Conservation (phyloP, 2,888 invertebrate species). For the Tethea ocularis region DNA sequence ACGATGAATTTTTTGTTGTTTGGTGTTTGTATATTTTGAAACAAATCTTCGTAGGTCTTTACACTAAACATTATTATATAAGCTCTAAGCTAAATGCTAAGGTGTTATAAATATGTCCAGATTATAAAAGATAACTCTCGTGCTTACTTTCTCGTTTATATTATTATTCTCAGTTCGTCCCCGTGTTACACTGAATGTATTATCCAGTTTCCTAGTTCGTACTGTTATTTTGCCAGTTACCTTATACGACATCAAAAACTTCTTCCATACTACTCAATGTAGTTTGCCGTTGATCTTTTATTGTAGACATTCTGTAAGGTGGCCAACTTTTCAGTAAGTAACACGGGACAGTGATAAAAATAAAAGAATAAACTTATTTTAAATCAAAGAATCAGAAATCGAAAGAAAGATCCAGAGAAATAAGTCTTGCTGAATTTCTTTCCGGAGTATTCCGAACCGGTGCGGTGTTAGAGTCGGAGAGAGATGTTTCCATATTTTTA, state of each 20-base stretch:
- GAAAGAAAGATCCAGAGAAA: too few relatives aligned
- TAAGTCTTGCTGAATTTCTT: too few relatives aligned
- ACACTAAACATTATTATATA: background rate
- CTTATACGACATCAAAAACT: slow-evolving; percentile 4
- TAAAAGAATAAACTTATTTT: background rate
- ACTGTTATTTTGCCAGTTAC: slow-evolving; percentile 1
- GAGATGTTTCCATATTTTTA: too few relatives aligned
- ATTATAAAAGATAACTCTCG: background rate
- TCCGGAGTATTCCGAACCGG: too few relatives aligned
- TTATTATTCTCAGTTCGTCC: slow-evolving; percentile 5
- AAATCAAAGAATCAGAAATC: too few relatives aligned
- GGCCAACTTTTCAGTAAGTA: background rate
- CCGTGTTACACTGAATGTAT: background rate
- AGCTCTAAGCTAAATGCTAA: background rate
- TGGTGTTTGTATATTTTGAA: too few relatives aligned
- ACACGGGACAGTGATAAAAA: background rate
- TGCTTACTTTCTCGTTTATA: slow-evolving; percentile 1
- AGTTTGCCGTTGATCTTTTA: slow-evolving; percentile 4
- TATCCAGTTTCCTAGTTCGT: background rate
- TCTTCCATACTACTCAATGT: background rate
- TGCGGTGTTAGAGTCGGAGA: too few relatives aligned
- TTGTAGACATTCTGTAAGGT: slow-evolving; percentile 2
- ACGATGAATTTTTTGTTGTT: too few relatives aligned
- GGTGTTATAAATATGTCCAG: background rate
- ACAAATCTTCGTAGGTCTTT: too few relatives aligned